Percentiles rank a stretch among this genome's conserved stretches.
Conservation (phyloP, 2,888 invertebrate genomes). For the Ditylenchus weischeri region DNA sequence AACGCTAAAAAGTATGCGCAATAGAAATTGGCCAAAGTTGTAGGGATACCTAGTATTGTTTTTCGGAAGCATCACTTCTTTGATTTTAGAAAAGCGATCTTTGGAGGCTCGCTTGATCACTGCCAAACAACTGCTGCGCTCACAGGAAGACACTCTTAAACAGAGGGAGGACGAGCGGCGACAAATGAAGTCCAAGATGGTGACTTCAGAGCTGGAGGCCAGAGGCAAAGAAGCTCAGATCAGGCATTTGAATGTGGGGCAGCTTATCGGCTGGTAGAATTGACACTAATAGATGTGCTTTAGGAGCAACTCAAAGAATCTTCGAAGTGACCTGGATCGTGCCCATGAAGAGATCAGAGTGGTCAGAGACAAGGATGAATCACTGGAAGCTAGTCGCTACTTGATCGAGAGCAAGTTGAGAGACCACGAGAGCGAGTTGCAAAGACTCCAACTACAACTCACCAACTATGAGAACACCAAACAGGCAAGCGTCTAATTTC, state of each 20-base stretch:
- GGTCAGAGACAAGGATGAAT: conserved; percentile 53
- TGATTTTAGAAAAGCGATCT: conserved; percentile 50
- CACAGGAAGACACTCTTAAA: conserved; percentile 56
- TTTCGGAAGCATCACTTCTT: too few relatives aligned
- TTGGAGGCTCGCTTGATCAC: conserved; percentile 50
- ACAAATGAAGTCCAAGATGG: conserved; percentile 55
- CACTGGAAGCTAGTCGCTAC: conserved; percentile 48
- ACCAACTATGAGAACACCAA: conserved; percentile 50
- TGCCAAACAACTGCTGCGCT: conserved; percentile 53
- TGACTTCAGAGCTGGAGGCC: conserved; percentile 56
- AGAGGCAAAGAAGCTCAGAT: conserved; percentile 58
- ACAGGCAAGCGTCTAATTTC: conserved; percentile 19
- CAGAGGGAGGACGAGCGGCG: conserved; percentile 56
- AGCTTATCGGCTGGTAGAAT: background rate
- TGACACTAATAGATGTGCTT: conserved; percentile 17
- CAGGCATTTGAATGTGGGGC: conserved; percentile 49
- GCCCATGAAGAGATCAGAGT: conserved; percentile 51
- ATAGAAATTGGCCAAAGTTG: too few relatives aligned
- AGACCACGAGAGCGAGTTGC: conserved; percentile 51
- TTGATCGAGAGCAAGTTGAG: conserved; percentile 53
- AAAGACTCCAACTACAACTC: conserved; percentile 48
- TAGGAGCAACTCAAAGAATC: conserved; percentile 56
- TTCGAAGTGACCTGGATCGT: conserved; percentile 53
- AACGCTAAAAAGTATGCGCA: too few relatives aligned
- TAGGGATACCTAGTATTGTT: too few relatives aligned